Conservation (phyloP, 2,797 vertebrate genomes). For the Caiman crocodilus region DNA sequence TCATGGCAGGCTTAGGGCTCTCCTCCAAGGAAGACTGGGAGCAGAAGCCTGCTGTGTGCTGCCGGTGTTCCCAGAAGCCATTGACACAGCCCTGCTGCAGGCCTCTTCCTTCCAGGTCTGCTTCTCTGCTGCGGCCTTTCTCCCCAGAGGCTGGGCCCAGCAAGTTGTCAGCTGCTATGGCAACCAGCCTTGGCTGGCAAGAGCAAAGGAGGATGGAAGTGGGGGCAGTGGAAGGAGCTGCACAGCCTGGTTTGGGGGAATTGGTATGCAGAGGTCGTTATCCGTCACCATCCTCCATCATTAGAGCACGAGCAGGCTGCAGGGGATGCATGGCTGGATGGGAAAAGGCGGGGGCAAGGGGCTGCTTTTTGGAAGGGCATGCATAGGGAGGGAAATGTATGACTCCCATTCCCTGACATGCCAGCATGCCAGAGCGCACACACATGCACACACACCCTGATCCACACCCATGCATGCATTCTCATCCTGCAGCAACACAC, state of each 20-base stretch:
- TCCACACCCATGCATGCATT: too few relatives aligned
- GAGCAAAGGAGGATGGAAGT: not conserved
- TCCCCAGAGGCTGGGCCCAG: slow-evolving; percentile 17
- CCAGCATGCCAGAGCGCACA: not conserved
- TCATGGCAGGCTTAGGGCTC: not conserved
- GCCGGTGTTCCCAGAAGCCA: not conserved
- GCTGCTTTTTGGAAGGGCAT: not conserved
- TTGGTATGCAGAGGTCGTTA: slow-evolving; percentile 18
- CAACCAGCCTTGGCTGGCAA: slow-evolving; percentile 46
- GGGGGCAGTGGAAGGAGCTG: not conserved
- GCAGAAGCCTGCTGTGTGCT: not conserved
- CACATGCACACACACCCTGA: too few relatives aligned
- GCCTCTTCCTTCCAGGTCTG: not conserved
- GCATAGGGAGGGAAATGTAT: not conserved
- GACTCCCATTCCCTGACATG: accelerated
- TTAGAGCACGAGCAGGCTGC: not conserved
- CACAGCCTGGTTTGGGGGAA: not conserved
- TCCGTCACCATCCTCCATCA: not conserved
- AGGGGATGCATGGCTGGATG: not conserved
- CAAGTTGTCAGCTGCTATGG: slow-evolving; percentile 65
- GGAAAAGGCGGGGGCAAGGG: not conserved
- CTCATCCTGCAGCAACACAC: not conserved
- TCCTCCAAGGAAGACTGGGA: not conserved
- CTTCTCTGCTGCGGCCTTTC: slow-evolving; percentile 14
- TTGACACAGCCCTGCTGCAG: not conserved